Evolutionary conservation across 2,113 vertebrate genomes (phyloP), one percentile per base, ranked within the genome.

Genomic region (Melanerpes formicivorus): DNA sequence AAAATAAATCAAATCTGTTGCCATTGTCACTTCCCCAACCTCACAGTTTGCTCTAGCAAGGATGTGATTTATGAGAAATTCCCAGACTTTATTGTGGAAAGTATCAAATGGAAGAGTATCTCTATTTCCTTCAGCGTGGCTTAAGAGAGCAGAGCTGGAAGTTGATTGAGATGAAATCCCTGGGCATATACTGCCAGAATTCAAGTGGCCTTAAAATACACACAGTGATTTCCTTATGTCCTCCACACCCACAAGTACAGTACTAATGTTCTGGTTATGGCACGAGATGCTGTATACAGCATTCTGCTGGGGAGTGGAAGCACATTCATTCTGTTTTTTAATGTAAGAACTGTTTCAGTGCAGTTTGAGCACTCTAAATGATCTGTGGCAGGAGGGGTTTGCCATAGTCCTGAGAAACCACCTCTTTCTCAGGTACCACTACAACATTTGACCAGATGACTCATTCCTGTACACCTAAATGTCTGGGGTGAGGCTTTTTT

Each of bases 401-500:
- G 64, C 67, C 66, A 86, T 42, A 50, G 62, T 69, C 62, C 69
- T 63, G 9, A 75, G 55, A 88, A 93, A 55, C 10, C 66, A 75
- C 40, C 37, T 58, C 52, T 76, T 93, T 91, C 84, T 91, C 96
- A 90, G 90, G 87, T 91, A 88, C 90, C 80, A 65, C 73, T 42
- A 63, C 66, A 86, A 34, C 87, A 62, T 74, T 77, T 75, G 81
- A 83, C 79, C 89, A 86, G 73, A 15, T 94, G 94, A 95, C 62
- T 93, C 93, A 93, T 62, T 91, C 64, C 58, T 32, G 44, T 81
- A 73, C 62, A 58, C 34, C 79, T 75, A 40, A 81, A 46, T 78
- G 91, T 93, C 90, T 93, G 73, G 84, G 94, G 93, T 86, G 90
- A 95, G 95, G 95, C 84, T 73, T 89, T 94, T 95, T 87, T 67